phyloP scores from a whole-genome alignment of 2,113 vertebrate genomes.

The Vidua macroura region DNA sequence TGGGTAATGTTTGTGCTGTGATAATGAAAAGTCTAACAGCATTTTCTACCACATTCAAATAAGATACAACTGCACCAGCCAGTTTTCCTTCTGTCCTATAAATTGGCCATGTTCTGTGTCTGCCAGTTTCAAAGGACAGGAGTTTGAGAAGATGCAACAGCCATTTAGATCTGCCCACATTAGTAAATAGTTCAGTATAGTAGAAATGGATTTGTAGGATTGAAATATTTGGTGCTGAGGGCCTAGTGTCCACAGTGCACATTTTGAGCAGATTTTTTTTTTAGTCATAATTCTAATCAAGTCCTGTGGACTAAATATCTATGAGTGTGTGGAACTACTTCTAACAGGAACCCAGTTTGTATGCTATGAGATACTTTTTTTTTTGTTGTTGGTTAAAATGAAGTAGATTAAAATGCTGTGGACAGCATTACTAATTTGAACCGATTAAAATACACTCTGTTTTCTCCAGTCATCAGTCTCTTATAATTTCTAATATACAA shows the following conservation, averaged over 20 bases:
- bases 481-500: background rate
- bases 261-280: background rate
- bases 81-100: background rate
- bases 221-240: background rate
- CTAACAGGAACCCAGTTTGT: background rate
- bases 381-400: background rate
- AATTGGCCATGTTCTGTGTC: background rate
- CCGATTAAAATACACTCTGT: background rate
- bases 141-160: background rate
- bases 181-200: background rate
- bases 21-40: background rate
- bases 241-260: background rate
- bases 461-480: background rate
- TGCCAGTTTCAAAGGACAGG: background rate
- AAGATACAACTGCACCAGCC: background rate
- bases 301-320: background rate
- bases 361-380: background rate
- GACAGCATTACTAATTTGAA: background rate
- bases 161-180: background rate
- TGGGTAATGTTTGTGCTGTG: background rate
- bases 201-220: background rate
- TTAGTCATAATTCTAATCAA: background rate
- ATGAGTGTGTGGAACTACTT: background rate
- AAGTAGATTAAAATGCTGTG: background rate
- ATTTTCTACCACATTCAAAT: background rate